phyloP scores from a whole-genome alignment of 1,140 invertebrate species.

The Caenorhabditis tropicalis region DNA sequence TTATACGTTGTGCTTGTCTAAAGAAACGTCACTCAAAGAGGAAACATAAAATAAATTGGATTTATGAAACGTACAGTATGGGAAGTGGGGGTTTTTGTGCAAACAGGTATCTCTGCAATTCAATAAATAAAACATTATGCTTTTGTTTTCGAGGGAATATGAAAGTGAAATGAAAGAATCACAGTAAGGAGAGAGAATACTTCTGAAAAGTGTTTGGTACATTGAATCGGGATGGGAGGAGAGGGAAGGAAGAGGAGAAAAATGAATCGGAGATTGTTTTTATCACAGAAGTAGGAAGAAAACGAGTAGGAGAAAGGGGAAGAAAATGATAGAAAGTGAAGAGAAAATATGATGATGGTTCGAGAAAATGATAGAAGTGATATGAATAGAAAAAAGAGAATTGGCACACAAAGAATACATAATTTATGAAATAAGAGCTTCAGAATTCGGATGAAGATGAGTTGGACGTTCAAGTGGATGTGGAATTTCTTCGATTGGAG shows the following conservation, averaged over 20 bases:
- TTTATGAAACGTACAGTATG: slow-evolving; percentile 23
- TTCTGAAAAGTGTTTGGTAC: neutral
- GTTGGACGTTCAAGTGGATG: neutral
- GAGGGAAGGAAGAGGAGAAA: no score
- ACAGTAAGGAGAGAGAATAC: neutral
- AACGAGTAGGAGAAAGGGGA: neutral
- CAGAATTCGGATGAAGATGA: neutral
- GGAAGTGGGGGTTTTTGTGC: neutral
- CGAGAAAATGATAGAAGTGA: neutral
- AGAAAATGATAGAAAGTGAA: neutral
- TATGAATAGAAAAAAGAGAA: neutral
- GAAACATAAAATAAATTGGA: neutral
- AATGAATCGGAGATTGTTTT: neutral
- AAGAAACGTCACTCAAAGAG: neutral
- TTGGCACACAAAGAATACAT: neutral
- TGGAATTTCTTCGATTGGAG: no score
- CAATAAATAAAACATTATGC: slow-evolving; percentile 32
- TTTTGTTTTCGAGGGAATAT: no score
- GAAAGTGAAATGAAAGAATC: neutral
- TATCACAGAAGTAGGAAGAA: slow-evolving; percentile 10
- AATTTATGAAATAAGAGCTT: neutral
- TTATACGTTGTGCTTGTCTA: no score
- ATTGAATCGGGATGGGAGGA: neutral
- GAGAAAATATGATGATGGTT: neutral
- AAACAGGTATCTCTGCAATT: neutral